Percentiles rank a stretch among this genome's conserved stretches.
Conservation (phyloP, 2,113 vertebrate genomes). For the Harpagus bidentatus region DNA sequence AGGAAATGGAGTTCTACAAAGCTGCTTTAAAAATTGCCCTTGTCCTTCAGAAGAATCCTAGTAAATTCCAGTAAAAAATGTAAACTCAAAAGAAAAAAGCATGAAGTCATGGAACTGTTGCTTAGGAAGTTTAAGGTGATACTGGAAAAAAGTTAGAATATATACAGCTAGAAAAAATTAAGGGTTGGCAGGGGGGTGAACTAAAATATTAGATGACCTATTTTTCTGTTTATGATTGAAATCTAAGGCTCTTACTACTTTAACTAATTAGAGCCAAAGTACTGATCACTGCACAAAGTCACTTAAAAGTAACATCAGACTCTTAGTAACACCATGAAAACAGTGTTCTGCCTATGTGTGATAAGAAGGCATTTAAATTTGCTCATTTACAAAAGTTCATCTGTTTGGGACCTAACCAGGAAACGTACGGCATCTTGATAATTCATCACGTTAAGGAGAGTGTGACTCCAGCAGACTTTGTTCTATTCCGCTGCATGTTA, state of each 20-base stretch:
- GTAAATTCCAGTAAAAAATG: neutral
- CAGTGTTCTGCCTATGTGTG: neutral
- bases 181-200: neutral
- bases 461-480: slow-evolving; percentile 36
- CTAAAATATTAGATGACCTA: neutral
- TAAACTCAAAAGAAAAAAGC: neutral
- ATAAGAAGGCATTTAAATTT: slow-evolving; percentile 53
- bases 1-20: neutral
- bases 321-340: neutral
- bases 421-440: slow-evolving; percentile 6
- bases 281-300: slow-evolving; percentile 19
- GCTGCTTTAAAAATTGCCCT: neutral
- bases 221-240: slow-evolving; percentile 22
- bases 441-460: slow-evolving; percentile 34
- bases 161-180: neutral
- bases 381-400: slow-evolving; percentile 48
- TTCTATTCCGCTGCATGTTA: slow-evolving; percentile 4
- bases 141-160: neutral
- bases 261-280: neutral
- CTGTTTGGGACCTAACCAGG: neutral
- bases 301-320: slow-evolving; percentile 20
- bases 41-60: neutral
- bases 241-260: neutral
- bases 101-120: neutral
- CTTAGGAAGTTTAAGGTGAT: neutral